A percentile compares a stretch with the other conserved stretches of the same genome.
Conservation (phyloP, 2,113 vertebrate genomes). For the Cryptomyrus ogoouensis region DNA sequence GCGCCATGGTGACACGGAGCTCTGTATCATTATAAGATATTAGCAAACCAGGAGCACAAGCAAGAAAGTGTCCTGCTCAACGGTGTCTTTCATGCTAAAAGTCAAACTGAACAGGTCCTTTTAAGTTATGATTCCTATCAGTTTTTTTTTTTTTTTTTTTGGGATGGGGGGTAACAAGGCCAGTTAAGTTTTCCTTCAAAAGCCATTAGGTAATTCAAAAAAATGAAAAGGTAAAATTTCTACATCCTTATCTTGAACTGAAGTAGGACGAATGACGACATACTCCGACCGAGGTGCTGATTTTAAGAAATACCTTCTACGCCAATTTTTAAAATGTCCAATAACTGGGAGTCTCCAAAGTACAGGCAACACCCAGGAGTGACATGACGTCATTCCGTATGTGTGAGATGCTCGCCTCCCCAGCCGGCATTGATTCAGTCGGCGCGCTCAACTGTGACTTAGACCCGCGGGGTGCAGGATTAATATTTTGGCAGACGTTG, state of each 20-base stretch:
- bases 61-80: background rate
- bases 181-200: background rate
- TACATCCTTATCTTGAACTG: background rate
- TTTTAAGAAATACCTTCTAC: background rate
- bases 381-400: slow-evolving; percentile 2
- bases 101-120: background rate
- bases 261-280: background rate
- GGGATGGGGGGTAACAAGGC: background rate
- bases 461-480: background rate
- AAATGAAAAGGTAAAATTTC: background rate
- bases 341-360: background rate
- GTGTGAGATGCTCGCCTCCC: background rate
- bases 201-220: background rate
- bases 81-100: background rate
- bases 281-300: background rate
- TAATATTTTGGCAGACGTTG: background rate
- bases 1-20: background rate
- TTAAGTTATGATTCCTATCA: background rate
- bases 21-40: background rate
- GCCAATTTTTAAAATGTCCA: background rate
- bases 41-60: background rate
- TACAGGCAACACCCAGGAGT: background rate
- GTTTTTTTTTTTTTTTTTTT: background rate
- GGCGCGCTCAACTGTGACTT: background rate
- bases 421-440: background rate